Percentiles rank a stretch among this genome's conserved stretches.
phyloP scores from a whole-genome alignment of 2,888 invertebrate species.

The Heliconius cydno region DNA sequence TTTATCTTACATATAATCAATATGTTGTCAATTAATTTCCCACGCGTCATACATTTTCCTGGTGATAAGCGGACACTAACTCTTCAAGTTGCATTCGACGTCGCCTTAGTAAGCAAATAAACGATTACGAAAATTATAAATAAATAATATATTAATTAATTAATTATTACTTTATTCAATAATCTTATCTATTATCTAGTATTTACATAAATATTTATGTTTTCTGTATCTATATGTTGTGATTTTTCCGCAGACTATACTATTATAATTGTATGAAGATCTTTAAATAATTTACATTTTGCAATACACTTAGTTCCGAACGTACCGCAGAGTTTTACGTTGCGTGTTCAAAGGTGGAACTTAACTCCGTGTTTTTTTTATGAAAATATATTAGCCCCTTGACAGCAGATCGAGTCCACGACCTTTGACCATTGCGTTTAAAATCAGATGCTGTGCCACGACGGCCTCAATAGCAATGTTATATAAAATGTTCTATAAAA shows the following conservation, averaged over 20 bases:
- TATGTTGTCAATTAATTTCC: conserved; percentile 1
- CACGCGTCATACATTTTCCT: conserved; percentile 4
- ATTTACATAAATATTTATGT: background rate
- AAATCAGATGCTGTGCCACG: no score
- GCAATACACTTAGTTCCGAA: no score
- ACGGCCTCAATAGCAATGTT: no score
- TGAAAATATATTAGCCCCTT: no score
- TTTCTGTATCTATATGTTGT: background rate
- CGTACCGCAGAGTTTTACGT: no score
- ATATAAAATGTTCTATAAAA: no score
- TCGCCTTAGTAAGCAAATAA: background rate
- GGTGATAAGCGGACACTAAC: conserved; percentile 4
- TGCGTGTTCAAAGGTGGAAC: no score
- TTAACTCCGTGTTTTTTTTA: no score
- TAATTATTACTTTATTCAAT: background rate
- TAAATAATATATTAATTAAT: background rate
- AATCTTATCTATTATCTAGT: background rate
- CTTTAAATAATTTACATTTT: no score
- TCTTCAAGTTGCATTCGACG: background rate
- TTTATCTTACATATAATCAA: background rate
- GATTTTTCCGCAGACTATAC: background rate
- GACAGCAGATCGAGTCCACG: no score
- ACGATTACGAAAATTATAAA: background rate
- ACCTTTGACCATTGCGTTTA: no score
- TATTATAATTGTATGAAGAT: no score